Evolutionary conservation across 2,797 vertebrate species (phyloP), one percentile per base, ranked within the genome.

Genomic region (Galaxias olidus): DNA sequence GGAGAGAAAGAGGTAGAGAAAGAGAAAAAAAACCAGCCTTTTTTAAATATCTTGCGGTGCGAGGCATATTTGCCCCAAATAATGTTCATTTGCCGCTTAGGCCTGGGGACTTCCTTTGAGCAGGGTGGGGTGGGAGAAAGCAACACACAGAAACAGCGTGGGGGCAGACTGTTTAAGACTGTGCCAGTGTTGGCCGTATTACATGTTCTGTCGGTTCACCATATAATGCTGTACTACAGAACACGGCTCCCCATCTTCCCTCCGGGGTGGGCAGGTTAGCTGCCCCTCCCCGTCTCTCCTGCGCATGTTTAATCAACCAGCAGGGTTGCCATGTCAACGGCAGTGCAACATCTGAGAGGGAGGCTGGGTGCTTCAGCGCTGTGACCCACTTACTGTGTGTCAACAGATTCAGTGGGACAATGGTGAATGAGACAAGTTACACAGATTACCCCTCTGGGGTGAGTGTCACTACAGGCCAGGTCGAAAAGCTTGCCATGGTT

Each of bases 321-420:
- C 90, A 88, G 90, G 85, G 96, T 98, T 97, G 92, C 91, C 93
- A 94, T 96, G 94, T 84, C 93, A 94, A 99, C 95, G 62, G 59
- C 89, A 88, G 89, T 76, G 79, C 91, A 86, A 92, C 93, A 91
- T 91, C 88, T 68, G 90, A 87, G 92, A 93, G 91, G 92, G 6
- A 89, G 91, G 84, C 63, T 50, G 73, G 86, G 91, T 88, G 87
- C 94, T 94, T 95, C 91, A 92, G 94, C 92, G 92, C 92, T 76
- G 82, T 98, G 97, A 97, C 96, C 97, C 94, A 98, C 92, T 98
- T 98, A 95, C 93, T 90, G 90, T 92, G 93, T 91, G 93, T 96
- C 94, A 95, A 95, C 95, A 96, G 92, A 95, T 94, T 94, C 92
- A 90, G 84, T 80, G 86, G 90, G 91, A 95, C 93, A 96, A 96